Percentiles rank a stretch among this genome's conserved stretches.
Conservation (phyloP, 2,113 vertebrate genomes). For the Axis porcinus region DNA sequence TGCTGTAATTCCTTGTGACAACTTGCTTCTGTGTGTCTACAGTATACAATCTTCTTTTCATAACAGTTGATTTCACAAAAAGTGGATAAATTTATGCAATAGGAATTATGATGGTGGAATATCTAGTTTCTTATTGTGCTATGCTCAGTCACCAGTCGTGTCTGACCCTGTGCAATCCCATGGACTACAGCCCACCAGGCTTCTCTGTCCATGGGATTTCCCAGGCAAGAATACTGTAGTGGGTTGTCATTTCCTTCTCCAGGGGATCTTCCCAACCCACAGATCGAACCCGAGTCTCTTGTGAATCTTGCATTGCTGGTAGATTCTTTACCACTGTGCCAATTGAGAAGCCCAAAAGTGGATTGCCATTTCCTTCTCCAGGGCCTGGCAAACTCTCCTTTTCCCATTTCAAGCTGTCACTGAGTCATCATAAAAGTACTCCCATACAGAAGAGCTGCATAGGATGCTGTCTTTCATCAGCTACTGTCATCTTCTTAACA, state of each 20-base stretch:
- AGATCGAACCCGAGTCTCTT: rapidly evolving
- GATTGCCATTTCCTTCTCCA: neutral
- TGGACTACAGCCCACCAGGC: neutral
- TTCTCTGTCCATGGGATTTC: neutral
- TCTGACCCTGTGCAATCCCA: neutral
- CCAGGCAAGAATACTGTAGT: neutral
- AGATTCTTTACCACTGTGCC: neutral
- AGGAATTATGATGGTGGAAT: neutral
- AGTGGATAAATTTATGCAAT: neutral
- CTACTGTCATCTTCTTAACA: neutral
- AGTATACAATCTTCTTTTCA: neutral
- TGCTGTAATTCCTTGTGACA: neutral
- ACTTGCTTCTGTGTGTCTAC: neutral
- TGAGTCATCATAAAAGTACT: neutral
- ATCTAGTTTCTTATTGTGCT: neutral
- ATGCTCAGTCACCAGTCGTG: rapidly evolving
- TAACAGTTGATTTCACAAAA: slow-evolving; percentile 24
- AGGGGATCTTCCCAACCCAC: neutral
- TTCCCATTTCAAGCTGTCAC: neutral
- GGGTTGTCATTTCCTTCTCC: neutral
- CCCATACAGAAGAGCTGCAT: neutral
- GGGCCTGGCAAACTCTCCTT: neutral
- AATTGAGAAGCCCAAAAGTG: neutral
- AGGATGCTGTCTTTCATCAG: neutral
- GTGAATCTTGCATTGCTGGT: neutral